A percentile compares a stretch with the other conserved stretches of the same genome.
Conservation (phyloP, 2,888 invertebrate genomes). For the Fragum sueziense region DNA sequence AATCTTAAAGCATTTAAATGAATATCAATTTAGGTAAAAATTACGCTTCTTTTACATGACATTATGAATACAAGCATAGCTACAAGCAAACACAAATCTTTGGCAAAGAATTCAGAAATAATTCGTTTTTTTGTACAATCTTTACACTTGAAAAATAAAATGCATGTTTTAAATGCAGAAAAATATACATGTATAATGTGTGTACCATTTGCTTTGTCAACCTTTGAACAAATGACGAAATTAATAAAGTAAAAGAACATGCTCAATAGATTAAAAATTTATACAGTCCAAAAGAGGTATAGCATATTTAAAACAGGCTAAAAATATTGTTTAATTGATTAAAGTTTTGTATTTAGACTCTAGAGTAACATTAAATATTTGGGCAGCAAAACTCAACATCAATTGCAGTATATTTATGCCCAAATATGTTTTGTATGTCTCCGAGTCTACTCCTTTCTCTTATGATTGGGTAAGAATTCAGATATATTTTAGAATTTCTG, state of each 20-base stretch:
- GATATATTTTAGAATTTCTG: too few species aligned
- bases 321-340: too few species aligned
- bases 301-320: too few species aligned
- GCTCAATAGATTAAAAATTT: neutral
- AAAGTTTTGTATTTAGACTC: too few species aligned
- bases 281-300: too few species aligned
- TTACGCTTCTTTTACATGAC: neutral
- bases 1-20: conserved; percentile 11
- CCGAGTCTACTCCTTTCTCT: too few species aligned
- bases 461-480: too few species aligned
- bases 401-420: too few species aligned
- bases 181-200: conserved; percentile 4
- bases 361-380: too few species aligned
- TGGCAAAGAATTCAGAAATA: neutral
- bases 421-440: too few species aligned
- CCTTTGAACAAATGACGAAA: neutral
- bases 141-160: neutral
- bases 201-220: neutral
- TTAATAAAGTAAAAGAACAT: neutral
- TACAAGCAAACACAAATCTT: conserved; percentile 20
- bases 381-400: too few species aligned
- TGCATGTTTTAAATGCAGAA: conserved; percentile 1
- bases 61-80: conserved; percentile 3
- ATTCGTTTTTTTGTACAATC: neutral
- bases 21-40: conserved; percentile 4